These are phyloP conservation scores for Nasonia vitripennis DNA, from an alignment of 1,140 invertebrate genomes.

Conservation along the genomic window DNA sequence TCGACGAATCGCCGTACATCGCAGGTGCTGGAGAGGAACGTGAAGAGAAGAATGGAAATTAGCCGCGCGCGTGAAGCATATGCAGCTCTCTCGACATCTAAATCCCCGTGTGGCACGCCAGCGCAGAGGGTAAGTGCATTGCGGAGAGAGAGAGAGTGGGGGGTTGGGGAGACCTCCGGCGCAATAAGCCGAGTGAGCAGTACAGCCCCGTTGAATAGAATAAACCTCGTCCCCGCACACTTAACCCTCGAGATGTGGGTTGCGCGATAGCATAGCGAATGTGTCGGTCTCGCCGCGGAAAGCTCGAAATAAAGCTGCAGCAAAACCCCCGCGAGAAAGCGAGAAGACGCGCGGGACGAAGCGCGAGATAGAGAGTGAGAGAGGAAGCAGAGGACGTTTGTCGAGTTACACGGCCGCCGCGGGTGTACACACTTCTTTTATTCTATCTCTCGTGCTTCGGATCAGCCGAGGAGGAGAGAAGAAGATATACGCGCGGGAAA, in stretches of 20 bases:
- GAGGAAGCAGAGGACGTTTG: neutral
- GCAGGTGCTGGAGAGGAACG: neutral
- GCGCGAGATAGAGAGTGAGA: neutral
- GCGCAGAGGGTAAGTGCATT: neutral
- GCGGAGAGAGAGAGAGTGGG: neutral
- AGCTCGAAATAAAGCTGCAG: conserved; percentile 7
- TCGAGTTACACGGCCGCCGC: neutral
- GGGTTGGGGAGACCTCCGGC: neutral
- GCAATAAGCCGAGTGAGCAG: neutral
- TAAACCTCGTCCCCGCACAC: neutral
- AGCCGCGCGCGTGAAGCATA: neutral
- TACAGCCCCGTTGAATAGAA: neutral
- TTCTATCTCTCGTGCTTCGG: neutral
- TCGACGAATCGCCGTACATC: too few species aligned
- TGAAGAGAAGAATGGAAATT: neutral
- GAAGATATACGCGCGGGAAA: neutral
- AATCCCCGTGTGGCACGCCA: neutral
- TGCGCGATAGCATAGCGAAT: conserved; percentile 5
- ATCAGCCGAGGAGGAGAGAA: neutral
- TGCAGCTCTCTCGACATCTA: neutral
- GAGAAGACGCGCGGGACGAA: neutral
- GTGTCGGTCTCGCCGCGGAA: neutral
- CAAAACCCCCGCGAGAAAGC: neutral
- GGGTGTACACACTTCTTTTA: neutral
- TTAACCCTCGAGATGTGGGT: conserved; percentile 4